These are phyloP conservation scores for Psilopogon haemacephalus DNA, from an alignment of 2,113 vertebrate genomes.

Conservation along the genomic window DNA sequence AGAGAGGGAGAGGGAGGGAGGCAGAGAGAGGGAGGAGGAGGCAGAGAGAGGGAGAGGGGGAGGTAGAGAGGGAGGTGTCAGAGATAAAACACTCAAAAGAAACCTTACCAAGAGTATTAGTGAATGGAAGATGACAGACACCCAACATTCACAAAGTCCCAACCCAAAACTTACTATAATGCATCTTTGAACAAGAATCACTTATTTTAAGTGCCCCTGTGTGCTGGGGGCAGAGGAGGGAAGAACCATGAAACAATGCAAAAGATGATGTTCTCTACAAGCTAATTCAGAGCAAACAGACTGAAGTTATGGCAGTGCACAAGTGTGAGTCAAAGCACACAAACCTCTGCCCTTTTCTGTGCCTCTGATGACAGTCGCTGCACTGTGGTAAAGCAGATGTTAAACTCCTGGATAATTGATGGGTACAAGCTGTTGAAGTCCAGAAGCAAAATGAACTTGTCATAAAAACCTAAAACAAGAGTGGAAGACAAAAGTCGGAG, in stretches of 20 bases:
- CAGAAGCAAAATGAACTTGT: slow-evolving; percentile 96
- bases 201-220: background rate
- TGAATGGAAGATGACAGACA: background rate
- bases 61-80: background rate
- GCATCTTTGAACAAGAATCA: background rate
- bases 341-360: slow-evolving; percentile 63
- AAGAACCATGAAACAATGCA: background rate
- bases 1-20: too few relatives aligned
- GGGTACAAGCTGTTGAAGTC: slow-evolving; percentile 99
- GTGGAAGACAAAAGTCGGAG: slow-evolving; percentile 40
- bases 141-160: background rate
- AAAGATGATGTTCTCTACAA: background rate
- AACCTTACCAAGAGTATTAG: background rate
- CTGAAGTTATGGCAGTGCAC: background rate
- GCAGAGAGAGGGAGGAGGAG: too few relatives aligned
- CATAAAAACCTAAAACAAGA: slow-evolving; percentile 91
- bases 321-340: background rate
- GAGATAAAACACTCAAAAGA: background rate
- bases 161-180: background rate
- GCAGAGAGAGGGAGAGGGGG: too few relatives aligned
- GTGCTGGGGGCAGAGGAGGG: background rate
- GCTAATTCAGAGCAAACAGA: background rate
- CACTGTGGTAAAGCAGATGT: slow-evolving; percentile 98
- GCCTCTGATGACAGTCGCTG: slow-evolving; percentile 79
- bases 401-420: slow-evolving; percentile 99